A percentile compares a stretch with the other conserved stretches of the same genome.
Conservation (phyloP, 2,113 vertebrate genomes). For the Thunnus maccoyii region DNA sequence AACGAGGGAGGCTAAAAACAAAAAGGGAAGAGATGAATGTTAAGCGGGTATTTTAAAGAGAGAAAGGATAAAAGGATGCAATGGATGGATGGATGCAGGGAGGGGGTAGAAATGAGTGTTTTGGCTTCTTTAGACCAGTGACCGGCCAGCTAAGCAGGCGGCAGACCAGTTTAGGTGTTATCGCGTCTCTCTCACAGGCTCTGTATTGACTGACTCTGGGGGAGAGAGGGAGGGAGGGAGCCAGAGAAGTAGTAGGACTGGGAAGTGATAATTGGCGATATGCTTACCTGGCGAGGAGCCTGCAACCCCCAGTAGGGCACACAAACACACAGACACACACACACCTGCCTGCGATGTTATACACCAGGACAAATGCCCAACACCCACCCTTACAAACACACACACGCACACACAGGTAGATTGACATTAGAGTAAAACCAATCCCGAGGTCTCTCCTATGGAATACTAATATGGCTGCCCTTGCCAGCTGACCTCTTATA, state of each 20-base stretch:
- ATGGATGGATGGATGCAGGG: conserved; percentile 47
- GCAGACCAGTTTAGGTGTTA: conserved; percentile 70
- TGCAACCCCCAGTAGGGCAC: conserved; percentile 66
- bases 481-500: conserved; percentile 85
- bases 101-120: conserved; percentile 54
- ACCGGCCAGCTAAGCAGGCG: conserved; percentile 69
- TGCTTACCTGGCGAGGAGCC: conserved; percentile 79
- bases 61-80: conserved; percentile 39
- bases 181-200: conserved; percentile 56
- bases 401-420: conserved; percentile 58
- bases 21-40: conserved; percentile 66
- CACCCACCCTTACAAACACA: conserved; percentile 18
- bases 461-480: conserved; percentile 83
- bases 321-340: conserved; percentile 37
- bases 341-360: conserved; percentile 46
- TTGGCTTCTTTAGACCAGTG: conserved; percentile 64
- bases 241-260: conserved; percentile 36
- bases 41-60: conserved; percentile 32
- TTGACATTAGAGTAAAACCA: conserved; percentile 80
- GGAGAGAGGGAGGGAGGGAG: conserved; percentile 13
- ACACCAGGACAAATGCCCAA: conserved; percentile 45
- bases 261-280: conserved; percentile 82
- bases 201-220: conserved; percentile 59
- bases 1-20: conserved; percentile 50
- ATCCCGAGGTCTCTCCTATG: conserved; percentile 70